A percentile compares a stretch with the other conserved stretches of the same genome.
These are phyloP conservation scores for Nemurella pictetii DNA, from an alignment of 2,888 invertebrate species.

Conservation along the genomic window DNA sequence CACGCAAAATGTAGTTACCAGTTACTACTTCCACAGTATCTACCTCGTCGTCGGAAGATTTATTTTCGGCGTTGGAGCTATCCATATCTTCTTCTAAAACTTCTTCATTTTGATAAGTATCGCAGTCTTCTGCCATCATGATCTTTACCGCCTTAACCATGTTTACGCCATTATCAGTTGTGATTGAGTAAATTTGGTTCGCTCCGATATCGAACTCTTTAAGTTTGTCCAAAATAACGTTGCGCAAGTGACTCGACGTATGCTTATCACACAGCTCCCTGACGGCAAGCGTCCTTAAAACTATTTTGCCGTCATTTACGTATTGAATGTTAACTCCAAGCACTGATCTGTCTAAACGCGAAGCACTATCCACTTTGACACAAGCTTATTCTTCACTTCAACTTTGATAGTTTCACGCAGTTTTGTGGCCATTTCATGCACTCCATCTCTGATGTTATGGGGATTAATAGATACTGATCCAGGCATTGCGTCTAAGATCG, in stretches of 20 bases:
- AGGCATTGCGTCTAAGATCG: constrained; percentile 28
- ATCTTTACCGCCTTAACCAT: neutral
- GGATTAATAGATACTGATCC: neutral
- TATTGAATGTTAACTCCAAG: constrained; percentile 38
- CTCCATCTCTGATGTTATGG: neutral
- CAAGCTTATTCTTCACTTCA: constrained; percentile 2
- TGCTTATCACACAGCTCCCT: constrained; percentile 34
- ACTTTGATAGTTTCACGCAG: neutral
- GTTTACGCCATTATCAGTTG: neutral
- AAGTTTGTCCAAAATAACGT: neutral
- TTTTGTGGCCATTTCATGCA: neutral
- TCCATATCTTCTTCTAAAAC: neutral
- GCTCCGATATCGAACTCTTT: neutral
- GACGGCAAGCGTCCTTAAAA: constrained; percentile 36
- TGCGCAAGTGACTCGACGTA: neutral
- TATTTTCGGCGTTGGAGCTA: neutral
- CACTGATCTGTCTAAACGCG: constrained; percentile 32
- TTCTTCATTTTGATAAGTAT: neutral
- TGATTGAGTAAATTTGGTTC: neutral
- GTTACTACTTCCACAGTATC: neutral
- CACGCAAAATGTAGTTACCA: neutral
- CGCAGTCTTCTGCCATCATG: constrained; percentile 5
- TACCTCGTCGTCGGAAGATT: neutral
- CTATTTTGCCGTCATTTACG: constrained; percentile 33
- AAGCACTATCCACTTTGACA: constrained; percentile 38